Percentiles rank a stretch among this genome's conserved stretches.
phyloP scores from a whole-genome alignment of 2,888 invertebrate species.

The Aspidiotus rigidus region DNA sequence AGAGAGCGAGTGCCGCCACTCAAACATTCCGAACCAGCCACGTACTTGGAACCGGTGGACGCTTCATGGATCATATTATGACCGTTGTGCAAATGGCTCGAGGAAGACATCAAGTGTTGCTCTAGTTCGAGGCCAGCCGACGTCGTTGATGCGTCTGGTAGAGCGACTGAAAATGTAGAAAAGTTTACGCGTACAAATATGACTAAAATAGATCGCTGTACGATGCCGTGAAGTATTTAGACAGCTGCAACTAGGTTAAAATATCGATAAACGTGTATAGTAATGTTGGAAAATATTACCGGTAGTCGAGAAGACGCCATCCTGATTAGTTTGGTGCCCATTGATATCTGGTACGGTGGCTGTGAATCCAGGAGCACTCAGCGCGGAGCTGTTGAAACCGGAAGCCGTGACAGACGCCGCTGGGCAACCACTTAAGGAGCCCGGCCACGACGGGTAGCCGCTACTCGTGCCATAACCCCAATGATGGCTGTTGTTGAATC shows the following conservation, averaged over 20 bases:
- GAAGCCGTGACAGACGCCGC: conserved; percentile 42
- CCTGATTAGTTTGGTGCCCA: conserved; percentile 30
- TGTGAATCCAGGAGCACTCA: conserved; percentile 62
- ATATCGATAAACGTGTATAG: no score
- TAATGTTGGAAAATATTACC: conserved; percentile 18
- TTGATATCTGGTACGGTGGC: conserved; percentile 50
- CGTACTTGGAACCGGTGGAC: conserved; percentile 53
- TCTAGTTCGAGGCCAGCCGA: conserved; percentile 48
- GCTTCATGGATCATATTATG: conserved; percentile 41
- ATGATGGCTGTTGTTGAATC: conserved; percentile 68
- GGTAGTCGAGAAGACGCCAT: conserved; percentile 24
- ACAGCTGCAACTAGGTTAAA: no score
- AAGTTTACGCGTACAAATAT: neutral
- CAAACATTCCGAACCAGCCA: conserved; percentile 47
- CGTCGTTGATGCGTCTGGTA: conserved; percentile 37
- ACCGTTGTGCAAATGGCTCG: conserved; percentile 47
- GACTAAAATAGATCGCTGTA: neutral
- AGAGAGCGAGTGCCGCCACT: conserved; percentile 58
- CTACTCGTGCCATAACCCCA: conserved; percentile 82
- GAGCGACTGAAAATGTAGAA: conserved; percentile 12
- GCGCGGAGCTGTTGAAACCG: conserved; percentile 60
- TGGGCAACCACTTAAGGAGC: conserved; percentile 60
- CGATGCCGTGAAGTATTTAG: no score
- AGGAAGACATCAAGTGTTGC: conserved; percentile 43
- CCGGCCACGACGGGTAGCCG: conserved; percentile 76